These are phyloP conservation scores for Eriocheir sinensis DNA, from an alignment of 1,140 invertebrate genomes.

Conservation along the genomic window DNA sequence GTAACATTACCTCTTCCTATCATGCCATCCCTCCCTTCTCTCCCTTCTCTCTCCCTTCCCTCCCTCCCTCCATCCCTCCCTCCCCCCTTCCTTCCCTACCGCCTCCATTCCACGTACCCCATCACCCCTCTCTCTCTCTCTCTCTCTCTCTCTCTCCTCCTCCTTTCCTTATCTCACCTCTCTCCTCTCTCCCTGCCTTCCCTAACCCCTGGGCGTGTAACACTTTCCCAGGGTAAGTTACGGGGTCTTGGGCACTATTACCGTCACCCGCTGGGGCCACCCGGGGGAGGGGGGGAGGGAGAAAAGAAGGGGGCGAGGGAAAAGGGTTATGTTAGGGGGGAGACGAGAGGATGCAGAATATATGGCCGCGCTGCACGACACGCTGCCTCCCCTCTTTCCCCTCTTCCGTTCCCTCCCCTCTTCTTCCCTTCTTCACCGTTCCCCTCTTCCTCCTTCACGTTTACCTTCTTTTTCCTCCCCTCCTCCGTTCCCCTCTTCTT, in stretches of 20 bases:
- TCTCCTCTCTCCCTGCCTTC: background rate
- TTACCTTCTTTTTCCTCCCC: too few relatives aligned
- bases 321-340: background rate
- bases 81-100: background rate
- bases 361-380: background rate
- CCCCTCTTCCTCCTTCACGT: background rate
- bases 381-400: background rate
- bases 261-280: background rate
- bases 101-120: background rate
- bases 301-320: background rate
- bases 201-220: too few relatives aligned
- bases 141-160: background rate
- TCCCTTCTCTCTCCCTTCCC: background rate
- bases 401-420: background rate
- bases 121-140: background rate
- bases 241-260: background rate
- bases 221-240: background rate
- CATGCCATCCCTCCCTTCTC: too few relatives aligned
- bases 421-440: background rate
- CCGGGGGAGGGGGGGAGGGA: background rate
- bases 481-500: background rate
- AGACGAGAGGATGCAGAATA: background rate
- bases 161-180: background rate
- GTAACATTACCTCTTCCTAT: too few relatives aligned
- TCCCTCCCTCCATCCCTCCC: background rate